Percentiles rank a stretch among this genome's conserved stretches.
Conservation (phyloP, 2,113 vertebrate genomes). For the Gavialis gangeticus region DNA sequence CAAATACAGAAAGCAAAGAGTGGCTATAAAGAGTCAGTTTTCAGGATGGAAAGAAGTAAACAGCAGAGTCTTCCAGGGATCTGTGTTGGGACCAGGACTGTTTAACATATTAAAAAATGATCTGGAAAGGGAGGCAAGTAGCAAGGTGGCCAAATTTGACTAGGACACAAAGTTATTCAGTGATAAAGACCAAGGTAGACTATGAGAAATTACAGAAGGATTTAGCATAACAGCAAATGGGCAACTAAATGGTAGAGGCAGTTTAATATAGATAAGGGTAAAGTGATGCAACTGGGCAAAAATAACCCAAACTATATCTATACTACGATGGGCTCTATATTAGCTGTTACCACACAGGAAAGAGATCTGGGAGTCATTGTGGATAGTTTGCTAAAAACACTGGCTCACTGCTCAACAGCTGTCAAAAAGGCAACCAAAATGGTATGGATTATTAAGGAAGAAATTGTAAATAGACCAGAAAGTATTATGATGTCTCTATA, state of each 20-base stretch:
- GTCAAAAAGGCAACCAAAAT: not conserved
- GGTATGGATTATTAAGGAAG: not conserved
- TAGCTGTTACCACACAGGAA: not conserved
- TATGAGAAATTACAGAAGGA: conserved; percentile 5
- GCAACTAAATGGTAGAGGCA: not conserved
- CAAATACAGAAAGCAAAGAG: not conserved
- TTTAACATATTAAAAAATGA: not conserved
- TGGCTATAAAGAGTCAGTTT: not conserved
- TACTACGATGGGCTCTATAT: not conserved
- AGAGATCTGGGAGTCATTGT: not conserved
- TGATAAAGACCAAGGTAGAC: not conserved
- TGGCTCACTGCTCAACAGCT: not conserved
- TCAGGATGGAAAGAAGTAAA: not conserved
- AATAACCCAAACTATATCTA: not conserved
- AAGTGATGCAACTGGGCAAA: not conserved
- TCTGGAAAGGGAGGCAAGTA: not conserved
- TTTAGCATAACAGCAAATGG: not conserved
- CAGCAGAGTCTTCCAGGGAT: not conserved
- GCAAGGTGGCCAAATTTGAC: not conserved
- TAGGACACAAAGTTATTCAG: not conserved
- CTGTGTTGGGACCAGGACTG: not conserved
- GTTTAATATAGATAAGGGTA: not conserved
- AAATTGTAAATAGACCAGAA: not conserved
- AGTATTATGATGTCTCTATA: too few species aligned
- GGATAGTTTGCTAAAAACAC: not conserved